Base-by-base conservation (phyloP, 2,797 vertebrate species). In the Synaphobranchus kaupii region DNA sequence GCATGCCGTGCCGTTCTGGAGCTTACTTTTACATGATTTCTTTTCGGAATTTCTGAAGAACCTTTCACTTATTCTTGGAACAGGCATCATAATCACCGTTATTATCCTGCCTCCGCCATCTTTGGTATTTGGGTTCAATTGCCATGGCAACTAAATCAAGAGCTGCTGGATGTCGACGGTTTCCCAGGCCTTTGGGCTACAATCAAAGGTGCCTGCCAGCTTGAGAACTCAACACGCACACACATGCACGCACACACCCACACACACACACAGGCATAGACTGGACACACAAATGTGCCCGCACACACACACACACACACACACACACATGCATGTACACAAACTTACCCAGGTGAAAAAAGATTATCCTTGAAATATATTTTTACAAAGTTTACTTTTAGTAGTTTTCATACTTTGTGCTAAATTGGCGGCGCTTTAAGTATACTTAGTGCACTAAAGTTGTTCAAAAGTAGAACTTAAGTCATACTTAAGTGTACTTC, bases 131-230 rank as follows among this genome's bases (percentile, higher is more conserved):
- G 94, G 92, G 91, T 93, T 91, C 88, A 90, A 93, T 96, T 85
- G 89, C 93, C 95, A 95, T 95, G 94, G 94, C 92, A 95, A 95
- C 95, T 90, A 92, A 93, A 92, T 94, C 93, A 92, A 90, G 92
- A 93, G 91, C 91, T 85, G 90, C 91, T 90, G 89, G 89, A 88
- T 93, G 92, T 86, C 93, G 93, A 93, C 92, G 89, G 91, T 83
- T 87, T 90, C 90, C 85, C 90, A 93, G 93, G 91, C 89, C 73
- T 87, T 68, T 56, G 68, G 48, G 68, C 81, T 76, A 17, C 56
- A 15, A 31, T 84, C 63, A 54, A 68, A 34, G 80, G 48, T 12
- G 52, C 73, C 48, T 28, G 28, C 80, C 7, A 54, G 58, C n/a
- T 31, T 58, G 52, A 56, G 52, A 54, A 56, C 50, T 56, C 50